These are phyloP conservation scores for Drosophila formosana DNA, from an alignment of 2,888 invertebrate genomes.

Conservation along the genomic window DNA sequence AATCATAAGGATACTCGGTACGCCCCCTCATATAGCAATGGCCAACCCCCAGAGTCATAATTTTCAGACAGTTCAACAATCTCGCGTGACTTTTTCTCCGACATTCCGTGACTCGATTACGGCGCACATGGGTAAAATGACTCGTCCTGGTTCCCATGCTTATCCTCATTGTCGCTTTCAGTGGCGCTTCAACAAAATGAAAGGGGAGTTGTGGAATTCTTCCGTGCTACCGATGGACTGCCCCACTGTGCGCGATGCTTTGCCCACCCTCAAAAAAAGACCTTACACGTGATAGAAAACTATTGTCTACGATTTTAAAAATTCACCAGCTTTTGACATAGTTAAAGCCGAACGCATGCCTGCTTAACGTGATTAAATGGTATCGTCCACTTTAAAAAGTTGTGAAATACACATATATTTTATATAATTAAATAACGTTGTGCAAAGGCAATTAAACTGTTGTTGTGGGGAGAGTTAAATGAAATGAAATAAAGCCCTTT, in stretches of 20 bases:
- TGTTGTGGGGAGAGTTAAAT: neutral
- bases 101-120: constrained; percentile 69
- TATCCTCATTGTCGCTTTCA: constrained; percentile 15
- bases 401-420: neutral
- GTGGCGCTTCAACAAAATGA: constrained; percentile 17
- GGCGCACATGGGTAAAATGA: constrained; percentile 55
- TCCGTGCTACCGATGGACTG: neutral
- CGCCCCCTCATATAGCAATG: constrained; percentile 23
- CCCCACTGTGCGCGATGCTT: neutral
- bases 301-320: constrained; percentile 59
- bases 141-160: constrained; percentile 30
- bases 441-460: neutral
- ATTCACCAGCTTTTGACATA: constrained; percentile 41
- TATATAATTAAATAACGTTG: neutral
- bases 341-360: constrained; percentile 16
- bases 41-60: constrained; percentile 60
- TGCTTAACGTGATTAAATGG: constrained; percentile 13
- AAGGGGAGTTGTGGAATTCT: constrained; percentile 2
- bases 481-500: neutral
- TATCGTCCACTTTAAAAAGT: neutral
- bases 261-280: constrained; percentile 1
- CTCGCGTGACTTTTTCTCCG: constrained; percentile 69
- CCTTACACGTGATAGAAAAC: constrained; percentile 49
- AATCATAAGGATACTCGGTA: constrained; percentile 58
- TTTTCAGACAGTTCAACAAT: constrained; percentile 70